phyloP scores from a whole-genome alignment of 2,113 vertebrate genomes.

The Nerophis ophidion region DNA sequence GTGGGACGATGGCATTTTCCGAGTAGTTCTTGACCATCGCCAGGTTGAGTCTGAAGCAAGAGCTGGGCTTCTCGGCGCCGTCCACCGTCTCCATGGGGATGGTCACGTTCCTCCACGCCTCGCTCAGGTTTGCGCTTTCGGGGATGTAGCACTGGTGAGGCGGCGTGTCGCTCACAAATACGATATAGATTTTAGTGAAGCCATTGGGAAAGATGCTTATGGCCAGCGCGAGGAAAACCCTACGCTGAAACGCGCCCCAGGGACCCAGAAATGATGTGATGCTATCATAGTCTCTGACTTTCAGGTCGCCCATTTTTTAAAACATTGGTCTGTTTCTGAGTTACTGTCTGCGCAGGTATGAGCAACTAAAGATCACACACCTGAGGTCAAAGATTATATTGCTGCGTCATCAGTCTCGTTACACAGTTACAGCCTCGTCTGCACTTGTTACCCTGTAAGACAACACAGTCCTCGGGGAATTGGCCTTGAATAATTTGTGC shows the following conservation, averaged over 20 bases:
- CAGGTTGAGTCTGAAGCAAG: constrained; percentile 56
- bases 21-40: constrained; percentile 53
- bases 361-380: background rate
- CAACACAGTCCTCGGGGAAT: background rate
- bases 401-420: constrained; percentile 4
- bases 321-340: background rate
- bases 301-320: background rate
- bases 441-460: background rate
- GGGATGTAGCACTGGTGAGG: constrained; percentile 59
- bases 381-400: background rate
- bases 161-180: constrained; percentile 61
- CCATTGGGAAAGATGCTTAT: constrained; percentile 64
- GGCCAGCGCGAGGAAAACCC: constrained; percentile 53
- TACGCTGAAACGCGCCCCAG: constrained; percentile 75
- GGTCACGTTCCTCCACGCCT: constrained; percentile 49
- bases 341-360: background rate
- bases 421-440: constrained; percentile 8
- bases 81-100: constrained; percentile 44
- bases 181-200: constrained; percentile 51
- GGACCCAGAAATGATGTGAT: constrained; percentile 66
- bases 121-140: constrained; percentile 42
- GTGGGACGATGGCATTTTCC: constrained; percentile 19
- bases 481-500: background rate
- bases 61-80: constrained; percentile 38
- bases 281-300: constrained; percentile 72